Evolutionary conservation across 1,140 invertebrate genomes (phyloP).

Genomic region (honey bee (Apis mellifera)): Amel_HAv3.1 CM009934.2:5856501-5857000

Average conservation of each 20-base stretch:
- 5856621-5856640: neutral
- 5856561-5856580: neutral
- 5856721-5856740: conserved; percentile 83
- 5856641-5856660: neutral
- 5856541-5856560: neutral
- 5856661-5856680: neutral
- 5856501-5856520: conserved; percentile 87
- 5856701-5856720: too few species aligned
- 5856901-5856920: conserved; percentile 92
- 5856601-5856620: conserved; percentile 1
- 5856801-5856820: conserved; percentile 90
- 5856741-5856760: conserved; percentile 95
- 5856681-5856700: too few species aligned
- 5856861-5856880: conserved; percentile 95
- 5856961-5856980: neutral
- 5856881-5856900: conserved; percentile 95
- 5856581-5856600: conserved; percentile 4
- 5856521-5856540: neutral
- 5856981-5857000: too few species aligned
- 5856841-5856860: conserved; percentile 95
- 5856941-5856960: conserved; percentile 79
- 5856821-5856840: conserved; percentile 94
- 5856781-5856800: conserved; percentile 94
- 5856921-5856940: conserved; percentile 94
- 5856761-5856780: conserved; percentile 98